These are phyloP conservation scores for Brachyistius frenatus DNA, from an alignment of 2,113 vertebrate genomes.

Conservation along the genomic window DNA sequence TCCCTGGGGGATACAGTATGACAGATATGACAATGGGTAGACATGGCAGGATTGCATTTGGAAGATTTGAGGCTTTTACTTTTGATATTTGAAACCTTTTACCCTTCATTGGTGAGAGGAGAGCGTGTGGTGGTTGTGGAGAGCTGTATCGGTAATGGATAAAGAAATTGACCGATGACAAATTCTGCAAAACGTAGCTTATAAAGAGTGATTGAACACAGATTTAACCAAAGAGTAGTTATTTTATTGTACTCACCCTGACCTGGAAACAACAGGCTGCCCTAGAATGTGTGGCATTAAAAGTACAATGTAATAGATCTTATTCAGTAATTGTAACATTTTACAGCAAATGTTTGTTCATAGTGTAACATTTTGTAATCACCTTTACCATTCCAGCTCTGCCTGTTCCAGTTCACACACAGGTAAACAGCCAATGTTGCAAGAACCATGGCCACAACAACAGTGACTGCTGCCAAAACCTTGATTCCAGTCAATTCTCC, in stretches of 20 bases:
- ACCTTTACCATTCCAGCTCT: constrained; percentile 70
- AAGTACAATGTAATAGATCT: not conserved
- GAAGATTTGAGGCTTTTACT: not conserved
- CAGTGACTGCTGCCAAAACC: constrained; percentile 72
- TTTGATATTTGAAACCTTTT: constrained; percentile 23
- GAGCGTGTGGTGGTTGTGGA: constrained; percentile 6
- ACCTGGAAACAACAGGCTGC: constrained; percentile 27
- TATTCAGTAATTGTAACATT: not conserved
- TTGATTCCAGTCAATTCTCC: constrained; percentile 71
- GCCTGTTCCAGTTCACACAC: constrained; percentile 68
- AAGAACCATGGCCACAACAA: constrained; percentile 73
- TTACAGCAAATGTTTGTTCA: not conserved
- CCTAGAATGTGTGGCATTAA: constrained; percentile 46
- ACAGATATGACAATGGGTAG: not conserved
- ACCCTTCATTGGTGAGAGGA: constrained; percentile 53
- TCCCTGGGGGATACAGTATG: constrained; percentile 28
- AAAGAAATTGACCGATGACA: not conserved
- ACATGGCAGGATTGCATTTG: not conserved
- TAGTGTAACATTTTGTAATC: constrained; percentile 24
- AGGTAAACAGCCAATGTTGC: constrained; percentile 67
- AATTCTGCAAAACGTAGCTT: not conserved
- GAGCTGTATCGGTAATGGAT: constrained; percentile 50
- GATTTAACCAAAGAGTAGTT: not conserved
- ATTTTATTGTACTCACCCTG: constrained; percentile 53
- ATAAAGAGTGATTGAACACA: not conserved